These are phyloP conservation scores for pig (Sus scrofa) DNA, from an alignment of 2,113 vertebrate genomes.

Conservation along the genomic window T2T-Sscrofa CM000821.6:11307001-11307500, in stretches of 20 bases:
- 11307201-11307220: background rate
- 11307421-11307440: conserved; percentile 4
- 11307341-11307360: conserved; percentile 35
- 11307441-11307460: conserved; percentile 29
- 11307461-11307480: conserved; percentile 31
- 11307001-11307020: conserved; percentile 77
- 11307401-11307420: conserved; percentile 38
- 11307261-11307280: conserved; percentile 58
- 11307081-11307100: conserved; percentile 76
- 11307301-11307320: conserved; percentile 60
- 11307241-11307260: background rate
- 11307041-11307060: conserved; percentile 77
- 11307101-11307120: conserved; percentile 66
- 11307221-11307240: background rate
- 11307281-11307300: conserved; percentile 47
- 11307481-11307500: background rate
- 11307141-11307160: conserved; percentile 81
- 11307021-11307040: conserved; percentile 77
- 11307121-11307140: conserved; percentile 73
- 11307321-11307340: conserved; percentile 55
- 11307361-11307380: conserved; percentile 39
- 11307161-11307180: background rate
- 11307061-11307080: conserved; percentile 76
- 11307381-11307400: conserved; percentile 55
- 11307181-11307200: conserved; percentile 69